These are phyloP conservation scores for Pteromalus puparum DNA, from an alignment of 1,140 invertebrate genomes.

Conservation along the genomic window DNA sequence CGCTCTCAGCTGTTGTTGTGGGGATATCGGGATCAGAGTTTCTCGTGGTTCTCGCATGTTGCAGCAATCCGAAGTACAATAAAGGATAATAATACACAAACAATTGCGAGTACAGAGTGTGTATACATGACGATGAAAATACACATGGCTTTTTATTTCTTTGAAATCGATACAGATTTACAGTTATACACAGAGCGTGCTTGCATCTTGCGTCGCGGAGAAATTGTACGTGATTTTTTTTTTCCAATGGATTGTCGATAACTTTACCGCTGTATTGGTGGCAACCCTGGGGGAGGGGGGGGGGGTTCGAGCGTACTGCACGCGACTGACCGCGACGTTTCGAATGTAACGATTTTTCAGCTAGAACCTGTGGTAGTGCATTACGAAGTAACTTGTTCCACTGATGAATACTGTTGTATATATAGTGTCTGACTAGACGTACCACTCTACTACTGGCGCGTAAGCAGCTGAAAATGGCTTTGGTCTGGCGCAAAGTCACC, in stretches of 20 bases:
- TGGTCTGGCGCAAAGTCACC: slow-evolving; percentile 60
- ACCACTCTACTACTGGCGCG: not conserved
- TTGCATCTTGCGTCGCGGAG: no score
- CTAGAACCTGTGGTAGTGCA: no score
- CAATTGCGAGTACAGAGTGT: no score
- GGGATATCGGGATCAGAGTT: no score
- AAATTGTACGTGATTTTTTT: no score
- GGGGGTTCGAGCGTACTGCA: no score
- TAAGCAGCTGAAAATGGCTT: slow-evolving; percentile 57
- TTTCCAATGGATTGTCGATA: not conserved
- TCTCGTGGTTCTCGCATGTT: no score
- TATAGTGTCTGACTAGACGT: not conserved
- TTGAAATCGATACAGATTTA: not conserved
- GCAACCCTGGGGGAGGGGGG: no score
- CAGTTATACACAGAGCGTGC: not conserved
- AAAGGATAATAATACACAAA: no score
- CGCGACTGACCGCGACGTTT: not conserved
- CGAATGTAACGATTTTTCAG: not conserved
- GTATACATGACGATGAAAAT: not conserved
- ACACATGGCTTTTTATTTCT: not conserved
- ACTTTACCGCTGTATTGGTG: not conserved
- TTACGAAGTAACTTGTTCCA: no score
- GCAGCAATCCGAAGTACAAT: no score
- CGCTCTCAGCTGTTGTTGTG: no score
- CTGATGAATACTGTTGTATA: not conserved